Percentiles rank a stretch among this genome's conserved stretches.
These are phyloP conservation scores for Pandion haliaetus DNA, from an alignment of 2,113 vertebrate genomes.

Conservation along the genomic window DNA sequence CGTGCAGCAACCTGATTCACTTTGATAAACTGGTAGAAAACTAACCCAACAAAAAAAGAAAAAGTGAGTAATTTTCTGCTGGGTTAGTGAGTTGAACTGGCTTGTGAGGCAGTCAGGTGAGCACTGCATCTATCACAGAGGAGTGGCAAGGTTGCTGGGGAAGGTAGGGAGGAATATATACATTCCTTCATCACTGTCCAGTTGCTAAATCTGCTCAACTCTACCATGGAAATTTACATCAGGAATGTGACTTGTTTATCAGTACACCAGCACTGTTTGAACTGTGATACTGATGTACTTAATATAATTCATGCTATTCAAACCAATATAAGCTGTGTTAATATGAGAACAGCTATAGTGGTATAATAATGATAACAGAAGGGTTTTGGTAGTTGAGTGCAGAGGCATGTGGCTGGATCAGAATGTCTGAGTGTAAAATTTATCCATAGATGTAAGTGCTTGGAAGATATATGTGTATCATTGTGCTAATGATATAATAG, in stretches of 20 bases:
- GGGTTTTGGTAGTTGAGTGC: not conserved
- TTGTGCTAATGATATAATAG: constrained; percentile 1
- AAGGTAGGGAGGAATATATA: not conserved
- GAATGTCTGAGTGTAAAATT: not conserved
- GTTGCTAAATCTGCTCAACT: not conserved
- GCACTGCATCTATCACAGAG: not conserved
- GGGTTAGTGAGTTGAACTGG: not conserved
- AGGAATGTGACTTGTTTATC: not conserved
- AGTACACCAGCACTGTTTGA: not conserved
- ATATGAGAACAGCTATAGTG: not conserved
- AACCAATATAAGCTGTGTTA: not conserved
- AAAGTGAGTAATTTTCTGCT: not conserved
- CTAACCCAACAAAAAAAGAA: not conserved
- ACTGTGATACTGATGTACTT: not conserved
- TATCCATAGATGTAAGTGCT: not conserved
- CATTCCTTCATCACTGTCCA: not conserved
- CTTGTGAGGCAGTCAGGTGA: not conserved
- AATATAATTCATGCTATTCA: not conserved
- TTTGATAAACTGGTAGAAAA: not conserved
- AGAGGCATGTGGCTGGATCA: not conserved
- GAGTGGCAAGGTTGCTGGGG: not conserved
- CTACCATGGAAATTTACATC: not conserved
- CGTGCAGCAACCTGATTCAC: not conserved
- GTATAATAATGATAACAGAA: not conserved
- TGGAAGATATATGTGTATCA: not conserved